Evolutionary conservation across 2,888 invertebrate genomes (phyloP), one percentile per base, ranked within the genome.

Genomic region (Mayetiola destructor): DNA sequence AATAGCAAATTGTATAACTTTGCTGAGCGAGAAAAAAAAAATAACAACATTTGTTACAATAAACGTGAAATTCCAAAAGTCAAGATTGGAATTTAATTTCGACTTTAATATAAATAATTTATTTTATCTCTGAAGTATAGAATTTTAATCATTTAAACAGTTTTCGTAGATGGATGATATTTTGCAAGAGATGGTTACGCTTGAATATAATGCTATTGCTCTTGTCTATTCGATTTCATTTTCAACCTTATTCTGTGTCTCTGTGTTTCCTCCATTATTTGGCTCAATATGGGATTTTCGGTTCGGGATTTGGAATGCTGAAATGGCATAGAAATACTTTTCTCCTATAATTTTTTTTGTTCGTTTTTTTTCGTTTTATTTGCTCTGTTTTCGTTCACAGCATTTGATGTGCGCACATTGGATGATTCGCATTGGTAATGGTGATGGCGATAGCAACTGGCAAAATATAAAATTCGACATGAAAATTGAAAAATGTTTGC

Each of bases 71-170:
- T 39, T 56, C 42, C 52, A 57, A 57, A 52, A 59, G 54, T 57
- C 58, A 57, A 56, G 39, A 36, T 55, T 53, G 60, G 58, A 60
- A 60, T 60, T 60, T 60, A 60, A 59, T 60, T 60, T 60, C 57
- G 55, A n/a, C 58, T 60, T 60, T 60, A 57, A 59, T 60, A 60
- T 60, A 60, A 60, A 60, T 60, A 58, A 60, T 59, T 59, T 59
- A 59, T 60, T 60, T 60, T 60, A 60, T 60, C 59, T 58, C 57
- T 60, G 56, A 59, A 60, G 59, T 56, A 59, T 56, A 60, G 60
- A 60, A 60, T 60, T 60, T 60, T 60, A 60, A 60, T 60, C 59
- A 60, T 60, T 60, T 60, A 56, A 59, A 59, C 48, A 58, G 56
- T 59, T 58, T 58, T 56, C 57, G 57, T n/a, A 57, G 56, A 39